Evolutionary conservation across 2,888 invertebrate species (phyloP), one percentile per base, ranked within the genome.

Genomic region (Adelphocoris suturalis): DNA sequence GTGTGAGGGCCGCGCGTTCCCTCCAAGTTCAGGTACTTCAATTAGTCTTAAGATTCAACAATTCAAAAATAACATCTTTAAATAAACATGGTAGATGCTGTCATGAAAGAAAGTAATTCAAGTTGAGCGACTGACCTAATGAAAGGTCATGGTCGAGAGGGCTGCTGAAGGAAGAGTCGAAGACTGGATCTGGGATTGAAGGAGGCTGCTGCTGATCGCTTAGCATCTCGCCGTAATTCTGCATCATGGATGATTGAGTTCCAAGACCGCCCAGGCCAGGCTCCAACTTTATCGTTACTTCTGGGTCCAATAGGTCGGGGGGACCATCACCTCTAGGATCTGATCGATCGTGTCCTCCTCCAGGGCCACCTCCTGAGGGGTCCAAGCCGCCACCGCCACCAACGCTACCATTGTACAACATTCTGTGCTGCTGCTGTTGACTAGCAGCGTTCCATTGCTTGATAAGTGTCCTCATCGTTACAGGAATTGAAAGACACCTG

Each of bases 401-500:
- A 82, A 91, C 92, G 48, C 91, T 91, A 23, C 91, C 91, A 92
- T 92, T 93, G 92, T 93, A 93, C 93, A 94, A 94, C 92, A 93
- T 93, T 92, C 93, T 93, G 86, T 92, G 91, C 90, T 95, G 93
- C 68, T 89, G 55, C 28, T 90, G 86, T 68, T 91, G 91, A 92
- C 94, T 91, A 92, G 97, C 96, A 13, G 96, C 95, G 92, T 97
- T 96, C 97, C 97, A 97, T 89, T 96, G 95, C 93, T 97, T 96
- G n/a, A 98, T 95, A 1, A 99, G 95, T 0, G 97, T 96, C 91
- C 98, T 95, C 94, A 98, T 95, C 9, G 98, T 98, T 87, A 98
- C 95, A 0, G 99, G 98, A 93, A 99, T 97, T n/a, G 98, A 98
- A 92, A 98, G 95, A 92, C 97, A 97, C 93, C 95, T 94, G 92